Base-by-base conservation (phyloP, 2,888 invertebrate genomes). In the Drosophila silvestris region DNA sequence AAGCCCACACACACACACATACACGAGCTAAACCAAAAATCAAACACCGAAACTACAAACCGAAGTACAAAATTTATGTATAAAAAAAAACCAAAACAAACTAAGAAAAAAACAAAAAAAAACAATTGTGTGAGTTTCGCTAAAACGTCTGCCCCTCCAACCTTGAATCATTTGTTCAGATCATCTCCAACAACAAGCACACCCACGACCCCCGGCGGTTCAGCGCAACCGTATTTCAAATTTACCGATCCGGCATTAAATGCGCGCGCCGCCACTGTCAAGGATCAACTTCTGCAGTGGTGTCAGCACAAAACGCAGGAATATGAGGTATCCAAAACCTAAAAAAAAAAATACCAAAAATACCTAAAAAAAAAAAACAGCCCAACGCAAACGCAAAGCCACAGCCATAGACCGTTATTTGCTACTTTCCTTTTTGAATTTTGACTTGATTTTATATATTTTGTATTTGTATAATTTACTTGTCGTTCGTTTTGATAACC, bases 221-320 rank as follows among this genome's bases (percentile, higher is more conserved):
- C 95, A 93, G 95, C 95, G 94, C 96, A 97, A 94, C 96, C 97
- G 93, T 95, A 96, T 94, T 97, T 97, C 96, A 97, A 96, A 96
- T 97, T 97, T 95, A 97, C 97, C 94, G 97, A 97, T 95, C 97
- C 97, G 93, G 96, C 96, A 94, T 96, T 98, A 95, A 96, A 96
- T 94, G 96, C 97, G 94, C 98, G 97, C 95, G 98, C 98, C 93
- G 96, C 96, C 94, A 97, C 97, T 94, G 97, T 98, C 94, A 99
- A 99, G 96, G 98, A 99, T 94, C 96, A 98, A 94, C 96, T 99
- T 94, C 96, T 99, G 95, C 96, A 97, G 94, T 99, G 99, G 99
- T 98, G 98, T 95, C 97, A 97, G 95, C 97, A 97, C 95, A 98
- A 98, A 96, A 98, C 98, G 92, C 96, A 97, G 95, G 98, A 97